Evolutionary conservation across 2,113 vertebrate species (phyloP), one percentile per base, ranked within the genome.

Genomic region (Tachysurus vachellii): DNA sequence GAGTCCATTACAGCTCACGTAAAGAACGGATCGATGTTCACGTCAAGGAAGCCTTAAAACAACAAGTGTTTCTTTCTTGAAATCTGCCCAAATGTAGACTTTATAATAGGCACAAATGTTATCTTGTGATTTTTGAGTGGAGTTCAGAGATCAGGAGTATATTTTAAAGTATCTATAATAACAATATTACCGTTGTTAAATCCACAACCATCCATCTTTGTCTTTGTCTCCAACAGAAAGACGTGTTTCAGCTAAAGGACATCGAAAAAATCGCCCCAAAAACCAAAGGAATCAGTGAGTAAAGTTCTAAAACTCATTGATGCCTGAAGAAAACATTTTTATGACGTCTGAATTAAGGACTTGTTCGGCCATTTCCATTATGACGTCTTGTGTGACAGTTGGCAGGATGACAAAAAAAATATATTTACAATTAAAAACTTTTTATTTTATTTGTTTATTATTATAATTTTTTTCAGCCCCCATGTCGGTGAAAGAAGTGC

Each of bases 201-300:
- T 36, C 36, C 36, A 36, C 36, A 36, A 36, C 36, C 36, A 36
- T 36, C 36, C 36, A 36, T 36, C 36, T 81, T 5, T 10, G 31
- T 77, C 5, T 17, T 50, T 50, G 47, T 31, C 57, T 54, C 4
- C 50, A 36, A 17, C 93, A 99, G 98, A 99, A 99, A 96, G 98
- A 99, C 93, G 98, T 99, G 83, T 99, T 98, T 93, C 98, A 99
- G 88, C 93, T 99, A 83, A 99, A 99, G 93, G 98, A 99, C 92
- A 94, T 99, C 68, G 98, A 99, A 94, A 99, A 99, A 95, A 98
- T 99, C 86, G 98, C 97, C 83, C 98, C 98, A 0, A 99, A 98
- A 94, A 93, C 97, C 88, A 99, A 99, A 94, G 98, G 98, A 87
- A 99, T 99, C 92, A 95, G 98, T 99, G 94, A 97, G 98, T 98